Evolutionary conservation across 2,797 vertebrate genomes (phyloP), one percentile per base, ranked within the genome.

Genomic region (Danio choprae): DNA sequence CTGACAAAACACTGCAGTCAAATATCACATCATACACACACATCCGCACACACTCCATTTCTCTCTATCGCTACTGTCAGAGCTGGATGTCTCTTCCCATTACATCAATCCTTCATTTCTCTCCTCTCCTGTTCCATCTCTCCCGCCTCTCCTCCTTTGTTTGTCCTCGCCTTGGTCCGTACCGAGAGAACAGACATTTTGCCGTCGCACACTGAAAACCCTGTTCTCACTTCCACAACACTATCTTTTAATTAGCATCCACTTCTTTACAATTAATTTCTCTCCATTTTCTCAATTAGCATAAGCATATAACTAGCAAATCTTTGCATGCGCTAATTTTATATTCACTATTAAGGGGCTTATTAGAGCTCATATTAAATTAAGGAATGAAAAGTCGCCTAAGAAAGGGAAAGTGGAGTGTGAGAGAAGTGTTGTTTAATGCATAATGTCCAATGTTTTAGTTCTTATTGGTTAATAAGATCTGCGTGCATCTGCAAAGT

Each of bases 311-410:
- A 89, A 91, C 87, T 87, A 87, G 87, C 81, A 86, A 88, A 91
- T 91, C 87, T 91, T 92, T 89, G 87, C 55, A 86, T 89, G 91
- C 88, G 85, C 83, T 92, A 92, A 92, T 92, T 91, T 86, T 86
- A 90, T 82, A 63, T 90, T 90, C 87, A 84, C 87, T 85, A 87
- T 88, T 91, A 90, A 82, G 88, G 88, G 89, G 88, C 86, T 89
- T 91, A 91, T 93, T 93, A 92, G 87, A n/a, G 79, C 84, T 91
- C 85, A 89, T 91, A 84, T 91, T 92, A 90, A 91, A 91, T 92
- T 86, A 83, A 90, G 89, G 84, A 79, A 82, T 85, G 84, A 81
- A 88, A 89, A 82, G 79, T 56, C 84, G 79, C 84, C 60, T 4
- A 55, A 88, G 85, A 90, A 86, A 74, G 80, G 79, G 68, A 7